Conservation (phyloP, 2,797 vertebrate species). For the Pygocentrus nattereri region DNA sequence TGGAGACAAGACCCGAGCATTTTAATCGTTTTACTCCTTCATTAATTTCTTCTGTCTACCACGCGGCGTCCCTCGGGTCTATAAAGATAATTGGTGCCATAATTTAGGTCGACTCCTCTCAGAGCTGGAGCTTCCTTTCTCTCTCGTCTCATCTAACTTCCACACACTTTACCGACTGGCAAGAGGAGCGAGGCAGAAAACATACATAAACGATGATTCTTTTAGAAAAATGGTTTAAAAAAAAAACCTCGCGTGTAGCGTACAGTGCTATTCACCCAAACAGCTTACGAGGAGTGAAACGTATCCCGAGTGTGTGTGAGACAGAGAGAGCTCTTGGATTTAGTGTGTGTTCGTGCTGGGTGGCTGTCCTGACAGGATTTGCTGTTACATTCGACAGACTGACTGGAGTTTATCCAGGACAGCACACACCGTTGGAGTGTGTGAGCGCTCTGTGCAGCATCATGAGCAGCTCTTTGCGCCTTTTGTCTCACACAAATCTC, state of each 20-base stretch:
- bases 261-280: neutral
- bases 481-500: neutral
- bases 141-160: constrained; percentile 51
- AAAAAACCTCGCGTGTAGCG: neutral
- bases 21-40: constrained; percentile 70
- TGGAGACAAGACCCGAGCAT: constrained; percentile 57
- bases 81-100: constrained; percentile 73
- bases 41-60: constrained; percentile 65
- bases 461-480: neutral
- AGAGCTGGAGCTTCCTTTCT: constrained; percentile 48
- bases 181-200: constrained; percentile 18
- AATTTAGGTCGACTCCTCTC: constrained; percentile 75
- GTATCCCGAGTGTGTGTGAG: neutral
- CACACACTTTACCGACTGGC: constrained; percentile 41
- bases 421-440: constrained; percentile 54
- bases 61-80: constrained; percentile 67
- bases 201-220: neutral
- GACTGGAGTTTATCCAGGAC: constrained; percentile 66
- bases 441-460: neutral
- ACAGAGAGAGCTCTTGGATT: constrained; percentile 13
- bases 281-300: neutral
- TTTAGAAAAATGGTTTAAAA: neutral
- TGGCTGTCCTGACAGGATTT: constrained; percentile 46
- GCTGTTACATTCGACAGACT: constrained; percentile 60
- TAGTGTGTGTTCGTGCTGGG: constrained; percentile 5